Evolutionary conservation across 35 echinoderm and acorn worm species (phyloP).

Genomic region (Ophioderma brevispina): DNA sequence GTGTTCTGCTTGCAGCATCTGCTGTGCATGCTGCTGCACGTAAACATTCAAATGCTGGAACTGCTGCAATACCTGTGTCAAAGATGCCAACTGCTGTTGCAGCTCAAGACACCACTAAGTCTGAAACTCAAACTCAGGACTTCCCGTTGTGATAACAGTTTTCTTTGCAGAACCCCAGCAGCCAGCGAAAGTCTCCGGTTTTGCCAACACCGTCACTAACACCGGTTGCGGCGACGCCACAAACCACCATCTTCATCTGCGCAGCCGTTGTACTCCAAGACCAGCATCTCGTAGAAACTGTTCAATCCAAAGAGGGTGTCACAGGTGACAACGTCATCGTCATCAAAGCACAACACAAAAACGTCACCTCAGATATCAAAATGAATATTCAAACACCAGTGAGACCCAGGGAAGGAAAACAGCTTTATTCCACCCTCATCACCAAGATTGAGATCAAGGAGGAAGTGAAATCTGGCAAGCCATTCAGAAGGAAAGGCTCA

Average conservation of each 20-base stretch:
- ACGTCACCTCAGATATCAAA: not conserved
- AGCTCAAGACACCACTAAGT: not conserved
- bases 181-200: not conserved
- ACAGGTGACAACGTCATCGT: not conserved
- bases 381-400: not conserved
- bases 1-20: not conserved
- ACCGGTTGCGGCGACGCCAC: not conserved
- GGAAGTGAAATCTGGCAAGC: constrained; percentile 31
- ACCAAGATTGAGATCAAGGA: constrained; percentile 24
- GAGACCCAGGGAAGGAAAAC: not conserved
- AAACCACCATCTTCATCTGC: not conserved
- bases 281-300: not conserved
- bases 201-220: not conserved
- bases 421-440: not conserved
- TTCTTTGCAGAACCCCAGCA: not conserved
- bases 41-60: too few relatives aligned
- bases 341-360: not conserved
- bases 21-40: not conserved
- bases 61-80: not conserved
- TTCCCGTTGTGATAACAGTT: not conserved
- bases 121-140: not conserved
- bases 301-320: not conserved
- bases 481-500: constrained; percentile 22
- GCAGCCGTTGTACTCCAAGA: not conserved
- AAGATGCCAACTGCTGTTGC: not conserved